phyloP scores from a whole-genome alignment of 2,113 vertebrate genomes.

The Quiscalus mexicanus region DNA sequence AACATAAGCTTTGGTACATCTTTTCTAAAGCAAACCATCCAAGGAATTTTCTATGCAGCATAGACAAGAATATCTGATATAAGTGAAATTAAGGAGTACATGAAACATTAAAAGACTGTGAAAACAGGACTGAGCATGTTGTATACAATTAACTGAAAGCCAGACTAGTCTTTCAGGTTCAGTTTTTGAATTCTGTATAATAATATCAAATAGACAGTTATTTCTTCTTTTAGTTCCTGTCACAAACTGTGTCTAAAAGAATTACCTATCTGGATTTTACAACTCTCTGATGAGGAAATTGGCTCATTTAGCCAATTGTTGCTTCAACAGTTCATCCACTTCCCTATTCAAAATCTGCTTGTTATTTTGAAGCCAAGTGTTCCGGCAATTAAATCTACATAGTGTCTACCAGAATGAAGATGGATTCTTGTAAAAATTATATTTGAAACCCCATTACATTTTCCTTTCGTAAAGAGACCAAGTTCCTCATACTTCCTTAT shows the following conservation, averaged over 20 bases:
- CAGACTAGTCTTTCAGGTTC: not conserved
- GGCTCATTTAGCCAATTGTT: not conserved
- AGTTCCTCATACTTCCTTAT: not conserved
- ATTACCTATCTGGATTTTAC: not conserved
- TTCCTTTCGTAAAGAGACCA: not conserved
- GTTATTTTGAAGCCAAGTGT: not conserved
- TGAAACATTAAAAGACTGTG: not conserved
- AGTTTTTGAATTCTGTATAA: not conserved
- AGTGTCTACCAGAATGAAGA: not conserved
- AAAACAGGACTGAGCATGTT: not conserved
- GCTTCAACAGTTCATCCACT: not conserved
- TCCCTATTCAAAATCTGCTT: not conserved
- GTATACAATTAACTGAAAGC: not conserved
- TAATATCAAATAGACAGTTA: not conserved
- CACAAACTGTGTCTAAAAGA: not conserved
- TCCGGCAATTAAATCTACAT: not conserved
- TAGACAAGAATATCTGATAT: not conserved
- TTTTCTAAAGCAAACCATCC: not conserved
- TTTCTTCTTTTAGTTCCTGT: not conserved
- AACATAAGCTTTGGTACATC: not conserved
- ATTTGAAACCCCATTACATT: not conserved
- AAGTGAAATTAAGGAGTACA: not conserved
- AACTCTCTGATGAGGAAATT: not conserved
- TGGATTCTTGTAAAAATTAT: not conserved
- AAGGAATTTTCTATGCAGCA: not conserved